Percentiles rank a stretch among this genome's conserved stretches.
These are phyloP conservation scores for Alviniconcha strummeri DNA, from an alignment of 2,888 invertebrate species.

Conservation along the genomic window DNA sequence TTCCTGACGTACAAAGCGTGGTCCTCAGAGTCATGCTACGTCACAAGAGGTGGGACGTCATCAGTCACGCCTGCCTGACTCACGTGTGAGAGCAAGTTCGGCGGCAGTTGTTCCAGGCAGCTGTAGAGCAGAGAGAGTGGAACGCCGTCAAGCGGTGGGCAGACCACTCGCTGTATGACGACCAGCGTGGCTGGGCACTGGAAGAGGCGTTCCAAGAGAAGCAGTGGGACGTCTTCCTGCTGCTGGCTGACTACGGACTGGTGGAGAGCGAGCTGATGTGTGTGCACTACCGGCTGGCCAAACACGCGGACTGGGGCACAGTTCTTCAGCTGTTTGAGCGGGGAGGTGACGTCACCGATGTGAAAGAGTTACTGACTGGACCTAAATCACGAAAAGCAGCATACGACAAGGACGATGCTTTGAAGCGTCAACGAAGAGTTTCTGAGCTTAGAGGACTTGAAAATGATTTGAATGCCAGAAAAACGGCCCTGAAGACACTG, in stretches of 20 bases:
- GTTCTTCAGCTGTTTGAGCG: neutral
- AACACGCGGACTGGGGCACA: constrained; percentile 10
- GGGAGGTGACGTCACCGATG: constrained; percentile 8
- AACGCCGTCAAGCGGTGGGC: constrained; percentile 6
- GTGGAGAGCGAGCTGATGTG: neutral
- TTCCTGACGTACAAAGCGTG: neutral
- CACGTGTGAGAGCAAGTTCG: neutral
- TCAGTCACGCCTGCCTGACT: neutral
- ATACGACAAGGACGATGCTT: too few relatives aligned
- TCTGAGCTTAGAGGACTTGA: too few relatives aligned
- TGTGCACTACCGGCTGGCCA: constrained; percentile 1
- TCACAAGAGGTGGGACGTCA: neutral
- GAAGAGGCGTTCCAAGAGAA: too few relatives aligned
- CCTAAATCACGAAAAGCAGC: too few relatives aligned
- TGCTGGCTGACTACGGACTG: constrained; percentile 20
- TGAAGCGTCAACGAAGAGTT: neutral
- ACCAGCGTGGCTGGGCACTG: constrained; percentile 19
- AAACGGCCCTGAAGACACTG: neutral
- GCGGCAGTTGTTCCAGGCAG: constrained; percentile 15
- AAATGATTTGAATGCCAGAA: too few relatives aligned
- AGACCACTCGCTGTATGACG: constrained; percentile 15
- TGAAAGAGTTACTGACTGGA: neutral
- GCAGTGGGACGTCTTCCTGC: neutral
- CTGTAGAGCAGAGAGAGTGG: constrained; percentile 25
- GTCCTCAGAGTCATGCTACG: constrained; percentile 3